Conservation (phyloP, 2,113 vertebrate species). For the Uria aalge region DNA sequence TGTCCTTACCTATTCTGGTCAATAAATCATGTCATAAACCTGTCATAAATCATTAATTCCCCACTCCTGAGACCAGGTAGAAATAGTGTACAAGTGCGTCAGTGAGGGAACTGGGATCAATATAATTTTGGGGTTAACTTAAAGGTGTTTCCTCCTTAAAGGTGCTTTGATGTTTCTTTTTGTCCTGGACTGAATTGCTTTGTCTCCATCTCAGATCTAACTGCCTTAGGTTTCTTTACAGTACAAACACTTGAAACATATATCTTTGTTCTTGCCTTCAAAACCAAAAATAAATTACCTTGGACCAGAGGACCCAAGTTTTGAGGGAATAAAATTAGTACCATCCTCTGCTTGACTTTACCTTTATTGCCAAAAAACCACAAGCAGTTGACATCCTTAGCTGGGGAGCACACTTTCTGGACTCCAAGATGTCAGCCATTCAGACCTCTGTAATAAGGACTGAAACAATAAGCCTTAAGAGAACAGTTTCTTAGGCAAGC, state of each 20-base stretch:
- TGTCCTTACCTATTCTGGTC: not conserved
- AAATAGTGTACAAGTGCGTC: not conserved
- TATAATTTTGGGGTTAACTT: not conserved
- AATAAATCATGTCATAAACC: too few species aligned
- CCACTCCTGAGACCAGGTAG: not conserved
- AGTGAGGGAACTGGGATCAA: not conserved
- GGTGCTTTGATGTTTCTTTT: not conserved
- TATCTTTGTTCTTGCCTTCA: not conserved
- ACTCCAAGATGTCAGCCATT: not conserved
- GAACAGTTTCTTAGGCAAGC: not conserved
- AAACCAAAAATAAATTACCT: not conserved
- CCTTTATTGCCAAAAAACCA: not conserved
- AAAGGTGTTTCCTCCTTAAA: not conserved
- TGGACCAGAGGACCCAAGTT: not conserved
- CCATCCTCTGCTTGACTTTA: not conserved
- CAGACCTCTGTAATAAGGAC: not conserved
- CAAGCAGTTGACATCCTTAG: not conserved
- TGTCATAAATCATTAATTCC: not conserved
- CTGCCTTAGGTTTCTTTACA: not conserved
- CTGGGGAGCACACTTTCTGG: not conserved
- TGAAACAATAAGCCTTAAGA: not conserved
- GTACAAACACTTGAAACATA: not conserved
- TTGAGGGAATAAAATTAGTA: not conserved
- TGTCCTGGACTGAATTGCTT: not conserved
- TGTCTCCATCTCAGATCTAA: not conserved